phyloP scores from a whole-genome alignment of 2,113 vertebrate species.

The Apodemus sylvaticus region DNA sequence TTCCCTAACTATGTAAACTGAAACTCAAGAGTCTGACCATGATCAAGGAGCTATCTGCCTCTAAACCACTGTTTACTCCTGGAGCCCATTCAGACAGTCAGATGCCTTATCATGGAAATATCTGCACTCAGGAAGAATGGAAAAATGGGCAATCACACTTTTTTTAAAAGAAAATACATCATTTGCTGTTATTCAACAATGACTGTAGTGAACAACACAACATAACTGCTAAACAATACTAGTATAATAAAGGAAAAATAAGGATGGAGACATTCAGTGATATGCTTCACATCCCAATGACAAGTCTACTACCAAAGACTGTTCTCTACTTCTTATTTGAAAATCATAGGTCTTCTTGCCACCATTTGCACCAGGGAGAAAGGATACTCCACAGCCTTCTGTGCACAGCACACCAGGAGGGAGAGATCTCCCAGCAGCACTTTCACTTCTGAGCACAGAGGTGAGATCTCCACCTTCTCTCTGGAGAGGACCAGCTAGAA shows the following conservation, averaged over 20 bases:
- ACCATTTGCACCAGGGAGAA: too few species aligned
- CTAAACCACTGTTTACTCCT: neutral
- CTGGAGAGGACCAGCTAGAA: too few species aligned
- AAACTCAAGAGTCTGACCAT: neutral
- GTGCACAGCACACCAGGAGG: too few species aligned
- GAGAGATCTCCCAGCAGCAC: too few species aligned
- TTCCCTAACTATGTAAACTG: neutral
- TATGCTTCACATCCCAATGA: neutral
- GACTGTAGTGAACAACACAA: neutral
- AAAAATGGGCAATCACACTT: neutral
- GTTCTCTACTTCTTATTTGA: neutral
- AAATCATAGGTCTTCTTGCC: neutral
- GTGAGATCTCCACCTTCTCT: too few species aligned
- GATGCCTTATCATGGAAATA: neutral
- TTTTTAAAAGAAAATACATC: neutral
- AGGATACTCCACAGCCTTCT: too few species aligned
- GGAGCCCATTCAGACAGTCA: neutral
- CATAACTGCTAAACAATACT: neutral
- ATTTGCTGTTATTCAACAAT: neutral
- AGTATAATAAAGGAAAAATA: neutral
- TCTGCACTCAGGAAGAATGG: too few species aligned
- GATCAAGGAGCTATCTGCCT: neutral
- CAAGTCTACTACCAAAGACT: neutral
- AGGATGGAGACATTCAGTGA: neutral
- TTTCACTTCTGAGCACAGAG: too few species aligned